A percentile compares a stretch with the other conserved stretches of the same genome.
These are phyloP conservation scores for Pituophis catenifer DNA, from an alignment of 2,113 vertebrate genomes.

Conservation along the genomic window DNA sequence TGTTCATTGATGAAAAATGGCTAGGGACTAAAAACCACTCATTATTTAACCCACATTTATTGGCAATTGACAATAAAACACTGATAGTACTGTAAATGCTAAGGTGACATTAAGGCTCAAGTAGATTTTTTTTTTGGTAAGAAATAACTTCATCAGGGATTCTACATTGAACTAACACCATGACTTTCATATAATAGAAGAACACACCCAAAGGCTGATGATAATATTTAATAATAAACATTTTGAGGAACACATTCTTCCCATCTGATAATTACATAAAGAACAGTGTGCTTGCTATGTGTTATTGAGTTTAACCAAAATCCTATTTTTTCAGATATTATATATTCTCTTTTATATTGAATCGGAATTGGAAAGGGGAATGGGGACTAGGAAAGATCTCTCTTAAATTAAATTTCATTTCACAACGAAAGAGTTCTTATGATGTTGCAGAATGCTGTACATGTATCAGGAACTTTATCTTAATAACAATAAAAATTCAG, in stretches of 20 bases:
- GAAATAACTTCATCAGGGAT: background rate
- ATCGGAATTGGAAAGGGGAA: background rate
- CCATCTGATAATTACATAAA: background rate
- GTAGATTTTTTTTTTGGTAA: background rate
- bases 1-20: background rate
- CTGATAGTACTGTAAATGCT: background rate
- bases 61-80: background rate
- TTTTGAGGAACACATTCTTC: background rate
- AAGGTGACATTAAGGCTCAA: slow-evolving; percentile 6
- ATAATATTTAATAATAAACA: background rate
- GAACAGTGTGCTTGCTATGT: background rate
- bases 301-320: background rate
- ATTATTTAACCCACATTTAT: background rate
- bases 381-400: background rate
- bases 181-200: background rate
- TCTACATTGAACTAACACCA: background rate
- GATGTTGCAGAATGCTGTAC: background rate
- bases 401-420: background rate
- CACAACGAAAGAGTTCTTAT: background rate
- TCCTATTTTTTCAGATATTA: background rate
- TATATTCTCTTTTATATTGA: background rate
- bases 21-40: background rate
- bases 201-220: background rate
- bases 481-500: background rate
- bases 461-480: background rate